Evolutionary conservation across 2,113 vertebrate species (phyloP).

Genomic region (Coptodon rendalli): DNA sequence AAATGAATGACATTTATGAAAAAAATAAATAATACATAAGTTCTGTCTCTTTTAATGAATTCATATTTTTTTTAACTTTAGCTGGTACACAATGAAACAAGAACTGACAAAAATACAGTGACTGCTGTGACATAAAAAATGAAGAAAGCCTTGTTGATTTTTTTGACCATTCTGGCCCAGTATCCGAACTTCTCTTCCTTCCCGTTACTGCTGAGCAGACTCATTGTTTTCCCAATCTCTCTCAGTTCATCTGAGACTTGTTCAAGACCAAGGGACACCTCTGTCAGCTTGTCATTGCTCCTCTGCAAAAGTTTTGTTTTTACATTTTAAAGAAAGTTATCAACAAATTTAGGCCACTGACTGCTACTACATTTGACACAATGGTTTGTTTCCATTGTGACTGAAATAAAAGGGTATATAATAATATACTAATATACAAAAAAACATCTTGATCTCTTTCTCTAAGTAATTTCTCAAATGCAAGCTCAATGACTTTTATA

Average conservation of each 20-base stretch:
- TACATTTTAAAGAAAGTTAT: not conserved
- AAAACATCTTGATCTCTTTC: not conserved
- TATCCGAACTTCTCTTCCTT: not conserved
- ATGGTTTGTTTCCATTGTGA: not conserved
- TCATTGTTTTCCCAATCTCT: not conserved
- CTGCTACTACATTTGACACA: not conserved
- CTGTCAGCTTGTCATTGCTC: not conserved
- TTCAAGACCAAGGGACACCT: not conserved
- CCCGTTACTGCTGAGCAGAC: not conserved
- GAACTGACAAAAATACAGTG: not conserved
- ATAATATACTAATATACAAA: not conserved
- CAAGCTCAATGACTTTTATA: not conserved
- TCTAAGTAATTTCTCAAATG: not conserved
- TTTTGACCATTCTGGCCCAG: not conserved
- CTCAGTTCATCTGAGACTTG: not conserved
- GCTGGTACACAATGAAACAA: accelerated
- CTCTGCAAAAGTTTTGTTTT: not conserved
- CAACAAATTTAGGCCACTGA: not conserved
- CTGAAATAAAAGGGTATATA: not conserved
- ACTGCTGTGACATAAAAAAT: not conserved
- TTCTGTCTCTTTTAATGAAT: not conserved
- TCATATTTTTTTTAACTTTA: not conserved
- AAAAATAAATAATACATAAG: not conserved
- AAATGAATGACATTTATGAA: not conserved
- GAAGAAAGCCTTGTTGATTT: not conserved